Base-by-base conservation (phyloP, 2,888 invertebrate species). In the Cecidostiba fungosa region DNA sequence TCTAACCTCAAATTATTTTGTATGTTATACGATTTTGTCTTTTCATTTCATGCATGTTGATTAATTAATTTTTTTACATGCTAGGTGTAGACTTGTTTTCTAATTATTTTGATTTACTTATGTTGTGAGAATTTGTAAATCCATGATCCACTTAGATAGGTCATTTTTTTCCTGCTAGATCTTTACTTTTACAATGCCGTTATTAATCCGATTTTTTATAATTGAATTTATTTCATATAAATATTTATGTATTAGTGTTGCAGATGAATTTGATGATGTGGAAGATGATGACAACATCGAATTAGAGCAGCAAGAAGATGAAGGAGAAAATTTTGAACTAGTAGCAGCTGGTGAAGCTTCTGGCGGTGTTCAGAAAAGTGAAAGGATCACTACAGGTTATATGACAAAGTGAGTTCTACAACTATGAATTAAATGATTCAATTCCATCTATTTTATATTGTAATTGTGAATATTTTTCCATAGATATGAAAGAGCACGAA, bases 321-420 rank as follows among this genome's bases (percentile, higher is more conserved):
- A 98, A 90, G 97, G 96, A 0, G 98, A 97, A 90, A 97, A 97
- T 91, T 96, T 97, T 69, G 98, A 98, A 91, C 95, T 98, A 77
- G 94, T 98, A 47, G 95, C 97, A 5, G 96, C 97, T 0, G 97
- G 97, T 0, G 97, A 97, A 92, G 96, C 96, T 59, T 96, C 96
- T 0, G 97, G 97, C 14, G 97, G 97, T 66, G 97, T 97, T 0
- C 96, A 97, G 62, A 97, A 97, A 92, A 95, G 96, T 0, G 98
- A 98, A 92, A 95, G 99, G 32, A 99, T 99, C 76, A 99, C 99
- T 0, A 99, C 99, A 0, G 97, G 97, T 90, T 99, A 98, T 91
- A 99, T 99, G 99, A 99, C 99, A 0, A 99, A 99, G 95, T 96
- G 94, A 89, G 94, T 94, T 89, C 74, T 14, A 1, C 0, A 90